Evolutionary conservation across 1,140 invertebrate genomes (phyloP), one percentile per base, ranked within the genome.

Genomic region (Intoshia linei): DNA sequence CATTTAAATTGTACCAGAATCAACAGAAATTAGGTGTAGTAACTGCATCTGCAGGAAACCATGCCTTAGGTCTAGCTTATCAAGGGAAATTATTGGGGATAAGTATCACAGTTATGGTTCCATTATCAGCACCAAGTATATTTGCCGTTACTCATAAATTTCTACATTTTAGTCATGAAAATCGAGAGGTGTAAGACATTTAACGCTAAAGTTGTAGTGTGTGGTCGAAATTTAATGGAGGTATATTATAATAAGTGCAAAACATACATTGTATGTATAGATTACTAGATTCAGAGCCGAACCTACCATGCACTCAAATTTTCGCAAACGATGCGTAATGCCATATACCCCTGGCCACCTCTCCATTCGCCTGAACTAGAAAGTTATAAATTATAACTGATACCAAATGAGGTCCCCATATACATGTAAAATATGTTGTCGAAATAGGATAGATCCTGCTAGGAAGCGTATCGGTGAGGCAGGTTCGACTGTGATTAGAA

Each of bases 161-260:
- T 1, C 74, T 75, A 0, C 73, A 75, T 0, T 73, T n/a, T n/a
- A n/a, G n/a, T 87, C 29, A 84, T 84, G 75, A 90, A 90, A 59
- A 71, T 87, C 30, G 66, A 74, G 42, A 68, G 71, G 34, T 87
- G 78, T 50, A 64, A 66, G 32, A 68, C 70, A 37, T 74, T 68
- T 48, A 73, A 74, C 13, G 78, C 78, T 1, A 68, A 66, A 27
- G 74, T 87, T 10, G 65, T 84, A 11, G 66, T 84, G 3, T 59
- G 71, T 21, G 79, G 79, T 3, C 55, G 66, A 17, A 69, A 79
- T 48, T 77, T 87, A 67, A 68, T 65, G 17, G 74, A 83, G 49
- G 61, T 60, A 32, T 36, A 33, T 37, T 18, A 40, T 17, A 6
- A 6, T 5, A 23, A 19, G 6, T 10, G 30, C 7, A 10, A 11